Evolutionary conservation across 1,140 invertebrate genomes (phyloP), one percentile per base, ranked within the genome.

Genomic region (Frieseomelitta varia): DNA sequence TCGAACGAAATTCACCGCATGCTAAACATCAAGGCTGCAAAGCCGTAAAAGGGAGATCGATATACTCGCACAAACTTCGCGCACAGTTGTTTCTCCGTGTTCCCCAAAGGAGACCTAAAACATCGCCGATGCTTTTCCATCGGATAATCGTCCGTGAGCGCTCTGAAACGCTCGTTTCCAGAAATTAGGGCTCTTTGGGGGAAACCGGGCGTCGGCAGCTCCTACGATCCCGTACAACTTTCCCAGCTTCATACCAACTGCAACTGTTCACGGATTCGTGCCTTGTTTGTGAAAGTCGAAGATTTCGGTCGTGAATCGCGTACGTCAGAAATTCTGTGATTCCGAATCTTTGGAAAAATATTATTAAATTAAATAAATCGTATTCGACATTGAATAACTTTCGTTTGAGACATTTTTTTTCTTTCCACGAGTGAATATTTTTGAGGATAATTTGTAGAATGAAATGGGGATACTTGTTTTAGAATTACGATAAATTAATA

Each of bases 31-130:
- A 65, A 65, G 47, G 21, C n/a, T n/a, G n/a, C 61, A 63, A 12
- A 65, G 39, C 47, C 51, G 10, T 56, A 65, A 19, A 47, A 61
- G 17, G 24, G 34, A 47, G 47, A 78, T 78, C 76, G 21, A 78
- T 78, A 78, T n/a, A 53, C n/a, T 10, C n/a, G 39, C 61, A 47
- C 61, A 47, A 61, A 78, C 19, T 78, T 51, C 39, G 27, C 17
- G 58, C 56, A 65, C 61, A 21, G 47, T 78, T 78, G 27, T 78
- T 78, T 65, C 76, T n/a, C 47, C 51, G 27, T 53, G 77, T 79
- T 79, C 27, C 47, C 77, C 39, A 79, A 79, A 39, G 63, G 30
- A 55, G 47, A 30, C 21, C 15, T 65, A 17, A 78, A 34, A 78
- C n/a, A 78, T 30, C 19, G 67, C 39, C 56, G 17, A n/a, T 24